Base-by-base conservation (phyloP, 1,140 invertebrate genomes). In the Eufriesea mexicana region DNA sequence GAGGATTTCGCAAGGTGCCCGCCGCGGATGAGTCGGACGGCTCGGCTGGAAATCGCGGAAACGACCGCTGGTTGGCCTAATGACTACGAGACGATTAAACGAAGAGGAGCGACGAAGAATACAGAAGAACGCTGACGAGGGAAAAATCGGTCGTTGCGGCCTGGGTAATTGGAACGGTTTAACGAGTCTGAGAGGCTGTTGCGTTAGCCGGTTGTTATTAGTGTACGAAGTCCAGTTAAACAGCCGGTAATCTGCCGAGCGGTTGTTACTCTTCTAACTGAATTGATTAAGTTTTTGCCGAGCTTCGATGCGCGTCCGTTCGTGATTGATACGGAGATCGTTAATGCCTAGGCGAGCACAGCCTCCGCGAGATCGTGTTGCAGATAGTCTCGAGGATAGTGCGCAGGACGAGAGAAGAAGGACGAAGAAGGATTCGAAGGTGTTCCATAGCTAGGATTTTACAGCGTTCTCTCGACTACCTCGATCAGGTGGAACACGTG, bases 1-100 rank as follows among this genome's bases (percentile, higher is more conserved):
- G 71, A 14, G 54, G n/a, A 78, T 83, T 78, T 78, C 66, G 75
- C 66, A 83, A 83, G 49, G 8, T n/a, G n/a, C n/a, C 20, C 12
- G 5, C n/a, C 9, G 28, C 16, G 47, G 45, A 49, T 51, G 47
- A 20, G 18, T 20, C 18, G 8, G 25, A 28, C n/a, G 18, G 25
- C 49, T 42, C 12, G 28, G 28, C 5, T 62, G 57, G 25, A 16
- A 80, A 51, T 73, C 57, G 57, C 70, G 78, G 47, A 80, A 73
- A 80, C 47, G 68, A 51, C 72, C 14, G 16, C 42, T 20, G 10
- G 28, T 51, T 25, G 10, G 20, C 45, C n/a, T 49, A 61, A 75
- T 20, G 59, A 49, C 20, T n/a, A 23, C 12, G 72, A 47, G 14
- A 47, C 55, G 55, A 74, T 74, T 59, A 45, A 74, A 57, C 23